Conservation (phyloP, 2,113 vertebrate genomes). For the Ariopsis seemanni region DNA sequence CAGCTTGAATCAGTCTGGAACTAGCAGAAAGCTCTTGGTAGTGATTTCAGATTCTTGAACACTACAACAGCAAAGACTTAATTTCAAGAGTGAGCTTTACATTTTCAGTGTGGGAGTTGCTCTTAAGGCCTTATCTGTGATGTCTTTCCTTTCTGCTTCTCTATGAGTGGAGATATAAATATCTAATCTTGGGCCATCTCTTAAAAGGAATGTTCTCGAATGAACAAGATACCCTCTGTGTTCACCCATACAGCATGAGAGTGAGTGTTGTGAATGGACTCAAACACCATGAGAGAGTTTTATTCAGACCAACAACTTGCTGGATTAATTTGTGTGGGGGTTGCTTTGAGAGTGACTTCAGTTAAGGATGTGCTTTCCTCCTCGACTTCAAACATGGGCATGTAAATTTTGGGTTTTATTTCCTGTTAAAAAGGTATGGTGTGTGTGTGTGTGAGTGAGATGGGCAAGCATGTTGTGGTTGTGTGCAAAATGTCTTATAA, state of each 20-base stretch:
- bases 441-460: background rate
- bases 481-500: background rate
- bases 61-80: background rate
- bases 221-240: background rate
- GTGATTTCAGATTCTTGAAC: background rate
- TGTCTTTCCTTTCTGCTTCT: background rate
- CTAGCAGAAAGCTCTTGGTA: background rate
- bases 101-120: background rate
- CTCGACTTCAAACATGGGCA: background rate
- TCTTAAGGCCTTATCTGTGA: background rate
- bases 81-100: background rate
- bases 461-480: background rate
- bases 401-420: background rate
- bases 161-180: background rate
- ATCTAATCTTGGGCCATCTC: background rate
- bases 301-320: background rate
- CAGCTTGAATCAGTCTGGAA: background rate
- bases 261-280: conserved; percentile 2
- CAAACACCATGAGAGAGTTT: background rate
- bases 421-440: background rate
- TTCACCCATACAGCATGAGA: background rate
- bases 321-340: background rate
- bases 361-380: background rate
- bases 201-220: background rate
- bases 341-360: background rate